A percentile compares a stretch with the other conserved stretches of the same genome.
Conservation (phyloP, 2,797 vertebrate species). For the Enoplosus armatus region DNA sequence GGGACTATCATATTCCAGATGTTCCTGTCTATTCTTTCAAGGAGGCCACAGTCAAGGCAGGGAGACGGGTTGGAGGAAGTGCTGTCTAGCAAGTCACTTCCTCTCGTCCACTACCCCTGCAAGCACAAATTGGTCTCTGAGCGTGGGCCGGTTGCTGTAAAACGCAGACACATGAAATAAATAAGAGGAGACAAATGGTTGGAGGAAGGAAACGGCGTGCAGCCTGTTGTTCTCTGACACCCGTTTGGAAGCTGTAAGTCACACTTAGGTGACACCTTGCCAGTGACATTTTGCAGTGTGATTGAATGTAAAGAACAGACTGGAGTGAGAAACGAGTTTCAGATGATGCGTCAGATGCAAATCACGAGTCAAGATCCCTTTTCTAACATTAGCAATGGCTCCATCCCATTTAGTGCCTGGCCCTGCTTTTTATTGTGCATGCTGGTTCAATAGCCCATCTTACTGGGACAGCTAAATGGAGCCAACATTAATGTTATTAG, state of each 20-base stretch:
- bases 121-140: conserved; percentile 75
- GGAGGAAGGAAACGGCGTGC: conserved; percentile 56
- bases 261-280: conserved; percentile 42
- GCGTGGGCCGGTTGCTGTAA: conserved; percentile 71
- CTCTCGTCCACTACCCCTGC: conserved; percentile 63
- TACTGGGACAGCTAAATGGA: neutral
- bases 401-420: neutral
- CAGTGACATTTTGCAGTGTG: conserved; percentile 26
- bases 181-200: conserved; percentile 77
- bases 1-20: conserved; percentile 85
- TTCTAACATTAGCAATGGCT: neutral
- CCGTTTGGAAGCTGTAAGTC: conserved; percentile 67
- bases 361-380: no score
- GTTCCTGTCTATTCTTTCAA: conserved; percentile 80
- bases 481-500: neutral
- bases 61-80: conserved; percentile 77
- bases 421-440: neutral
- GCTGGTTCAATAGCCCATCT: neutral
- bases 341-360: neutral
- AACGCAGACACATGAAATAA: conserved; percentile 69
- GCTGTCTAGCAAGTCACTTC: conserved; percentile 82
- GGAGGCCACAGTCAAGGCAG: conserved; percentile 70
- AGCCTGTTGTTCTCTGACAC: conserved; percentile 66
- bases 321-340: neutral
- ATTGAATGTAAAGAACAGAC: conserved; percentile 41